Conservation (phyloP, 2,113 vertebrate genomes). For the Tychaedon coryphoeus region DNA sequence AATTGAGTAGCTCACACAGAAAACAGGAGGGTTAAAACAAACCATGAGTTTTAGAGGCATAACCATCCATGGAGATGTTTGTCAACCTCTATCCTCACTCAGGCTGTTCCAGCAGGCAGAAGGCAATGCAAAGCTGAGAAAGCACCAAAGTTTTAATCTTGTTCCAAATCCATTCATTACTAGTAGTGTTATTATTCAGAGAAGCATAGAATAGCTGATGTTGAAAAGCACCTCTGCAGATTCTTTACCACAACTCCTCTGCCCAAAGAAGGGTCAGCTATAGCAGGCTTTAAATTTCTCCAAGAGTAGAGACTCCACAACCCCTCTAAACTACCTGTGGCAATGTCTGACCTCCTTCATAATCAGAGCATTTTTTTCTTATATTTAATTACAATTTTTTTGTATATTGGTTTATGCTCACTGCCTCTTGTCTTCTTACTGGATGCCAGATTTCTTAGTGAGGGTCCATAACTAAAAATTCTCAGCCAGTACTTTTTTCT, state of each 20-base stretch:
- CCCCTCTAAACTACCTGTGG: too few species aligned
- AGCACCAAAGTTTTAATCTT: background rate
- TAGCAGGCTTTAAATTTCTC: background rate
- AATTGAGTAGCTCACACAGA: background rate
- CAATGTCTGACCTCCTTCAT: background rate
- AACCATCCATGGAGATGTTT: background rate
- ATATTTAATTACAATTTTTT: background rate
- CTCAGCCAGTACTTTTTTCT: accelerated
- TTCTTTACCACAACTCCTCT: background rate
- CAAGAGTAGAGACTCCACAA: background rate
- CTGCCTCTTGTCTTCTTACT: background rate
- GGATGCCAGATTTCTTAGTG: background rate
- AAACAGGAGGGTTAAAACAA: background rate
- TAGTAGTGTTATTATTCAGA: background rate
- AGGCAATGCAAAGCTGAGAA: background rate
- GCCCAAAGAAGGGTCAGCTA: background rate
- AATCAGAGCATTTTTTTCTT: background rate
- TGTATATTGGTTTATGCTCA: background rate
- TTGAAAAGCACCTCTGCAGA: background rate
- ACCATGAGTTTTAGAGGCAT: background rate
- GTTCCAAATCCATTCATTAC: background rate
- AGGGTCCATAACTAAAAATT: background rate
- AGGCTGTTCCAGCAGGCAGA: background rate
- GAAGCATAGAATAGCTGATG: background rate
- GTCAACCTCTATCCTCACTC: background rate